Evolutionary conservation across 2,113 vertebrate genomes (phyloP), one percentile per base, ranked within the genome.

Genomic region (Dipodomys stephensi): DNA sequence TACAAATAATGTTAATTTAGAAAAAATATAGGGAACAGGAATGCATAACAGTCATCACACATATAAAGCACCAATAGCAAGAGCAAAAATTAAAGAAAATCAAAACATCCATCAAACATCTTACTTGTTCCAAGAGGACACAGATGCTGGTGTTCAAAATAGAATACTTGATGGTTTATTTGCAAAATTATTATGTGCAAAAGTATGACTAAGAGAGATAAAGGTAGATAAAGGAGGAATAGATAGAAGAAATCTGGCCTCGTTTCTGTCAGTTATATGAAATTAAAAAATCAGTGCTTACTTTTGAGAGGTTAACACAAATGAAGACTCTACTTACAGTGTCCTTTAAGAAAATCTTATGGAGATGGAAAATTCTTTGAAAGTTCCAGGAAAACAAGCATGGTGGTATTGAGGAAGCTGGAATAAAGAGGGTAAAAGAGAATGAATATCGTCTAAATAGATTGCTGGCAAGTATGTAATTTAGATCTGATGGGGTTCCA

Each of bases 101-200:
- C 77, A 62, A 46, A 77, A 90, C 27, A 73, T 32, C 76, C 83
- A 81, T 39, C n/a, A 71, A 62, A 49, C 82, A 86, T 60, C 28
- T 84, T 80, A 79, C 53, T 46, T 84, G 65, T 85, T 65, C 68
- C 90, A 92, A 85, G 74, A 95, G 94, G 78, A 94, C 94, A 94
- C 68, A 96, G 82, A 93, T 90, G 81, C 64, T 84, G 20, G n/a
- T n/a, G 72, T 93, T 87, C 80, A 88, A 92, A 92, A 78, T 12
- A 90, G 32, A 79, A 78, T 90, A 91, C 93, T 87, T 94, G 44
- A 78, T 13, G 10, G 11, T 85, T 92, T 93, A 94, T 87, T 95
- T 93, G 82, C 35, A 88, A 79, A 88, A 20, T 92, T 39, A 80
- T 64, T 65, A 30, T 89, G 79, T 94, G 60, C 46, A 94, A 62